A percentile compares a stretch with the other conserved stretches of the same genome.
phyloP scores from a whole-genome alignment of 2,888 invertebrate genomes.

The Epiperipatus broadwayi region DNA sequence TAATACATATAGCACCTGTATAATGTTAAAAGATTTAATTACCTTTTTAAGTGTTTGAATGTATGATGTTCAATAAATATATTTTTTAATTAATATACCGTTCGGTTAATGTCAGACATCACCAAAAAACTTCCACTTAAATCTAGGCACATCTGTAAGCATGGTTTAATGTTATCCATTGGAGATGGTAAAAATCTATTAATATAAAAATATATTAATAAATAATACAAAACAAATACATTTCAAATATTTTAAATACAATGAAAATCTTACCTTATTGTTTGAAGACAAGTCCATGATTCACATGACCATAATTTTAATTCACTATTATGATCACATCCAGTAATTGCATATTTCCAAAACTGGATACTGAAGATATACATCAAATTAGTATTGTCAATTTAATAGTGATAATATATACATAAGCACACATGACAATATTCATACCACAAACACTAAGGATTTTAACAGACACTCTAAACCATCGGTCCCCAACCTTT shows the following conservation, averaged over 20 bases:
- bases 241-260: no score
- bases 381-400: no score
- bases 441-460: no score
- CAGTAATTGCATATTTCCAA: constrained; percentile 90
- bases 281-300: constrained; percentile 82
- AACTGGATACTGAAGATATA: constrained; percentile 43
- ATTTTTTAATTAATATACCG: constrained; percentile 31
- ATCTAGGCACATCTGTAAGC: constrained; percentile 60
- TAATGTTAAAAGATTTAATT: no score
- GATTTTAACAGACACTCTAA: no score
- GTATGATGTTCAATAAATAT: not conserved
- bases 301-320: constrained; percentile 89
- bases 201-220: not conserved
- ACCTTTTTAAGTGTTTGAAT: no score
- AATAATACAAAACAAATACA: no score
- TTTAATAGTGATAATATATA: no score
- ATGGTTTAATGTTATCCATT: constrained; percentile 21
- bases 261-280: constrained; percentile 39
- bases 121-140: constrained; percentile 64
- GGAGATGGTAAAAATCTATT: not conserved
- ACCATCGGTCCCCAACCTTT: no score
- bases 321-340: constrained; percentile 68
- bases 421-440: no score
- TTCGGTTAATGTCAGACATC: constrained; percentile 64
- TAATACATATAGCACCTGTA: constrained; percentile 55